phyloP scores from a whole-genome alignment of 2,113 vertebrate genomes.

The Pteropus alecto region DNA sequence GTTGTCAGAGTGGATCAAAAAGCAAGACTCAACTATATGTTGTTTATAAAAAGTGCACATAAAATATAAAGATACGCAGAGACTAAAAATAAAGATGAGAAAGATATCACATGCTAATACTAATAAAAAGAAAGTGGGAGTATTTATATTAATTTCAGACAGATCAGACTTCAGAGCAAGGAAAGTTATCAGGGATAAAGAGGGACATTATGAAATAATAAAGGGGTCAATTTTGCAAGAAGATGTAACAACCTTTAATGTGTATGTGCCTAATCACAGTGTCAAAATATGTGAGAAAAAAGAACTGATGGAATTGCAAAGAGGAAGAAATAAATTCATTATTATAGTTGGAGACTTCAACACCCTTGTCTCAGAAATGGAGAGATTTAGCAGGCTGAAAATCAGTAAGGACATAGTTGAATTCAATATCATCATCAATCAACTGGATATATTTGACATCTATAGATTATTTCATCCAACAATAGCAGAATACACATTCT shows the following conservation, averaged over 20 bases:
- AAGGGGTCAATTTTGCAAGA: background rate
- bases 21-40: background rate
- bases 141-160: background rate
- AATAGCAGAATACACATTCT: background rate
- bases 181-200: background rate
- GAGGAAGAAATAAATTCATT: background rate
- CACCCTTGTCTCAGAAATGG: background rate
- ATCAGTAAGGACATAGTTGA: background rate
- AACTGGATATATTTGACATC: background rate
- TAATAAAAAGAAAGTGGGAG: background rate
- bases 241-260: background rate
- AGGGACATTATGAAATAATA: background rate
- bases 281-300: background rate
- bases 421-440: background rate
- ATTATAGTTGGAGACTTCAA: background rate
- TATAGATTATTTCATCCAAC: background rate
- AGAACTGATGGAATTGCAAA: background rate
- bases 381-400: background rate
- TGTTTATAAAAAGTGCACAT: background rate
- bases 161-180: background rate
- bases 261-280: background rate
- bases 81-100: background rate
- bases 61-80: background rate
- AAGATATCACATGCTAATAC: background rate
- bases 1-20: background rate